Evolutionary conservation across 2,797 vertebrate genomes (phyloP), one percentile per base, ranked within the genome.

Genomic region (Clarias fuscus): DNA sequence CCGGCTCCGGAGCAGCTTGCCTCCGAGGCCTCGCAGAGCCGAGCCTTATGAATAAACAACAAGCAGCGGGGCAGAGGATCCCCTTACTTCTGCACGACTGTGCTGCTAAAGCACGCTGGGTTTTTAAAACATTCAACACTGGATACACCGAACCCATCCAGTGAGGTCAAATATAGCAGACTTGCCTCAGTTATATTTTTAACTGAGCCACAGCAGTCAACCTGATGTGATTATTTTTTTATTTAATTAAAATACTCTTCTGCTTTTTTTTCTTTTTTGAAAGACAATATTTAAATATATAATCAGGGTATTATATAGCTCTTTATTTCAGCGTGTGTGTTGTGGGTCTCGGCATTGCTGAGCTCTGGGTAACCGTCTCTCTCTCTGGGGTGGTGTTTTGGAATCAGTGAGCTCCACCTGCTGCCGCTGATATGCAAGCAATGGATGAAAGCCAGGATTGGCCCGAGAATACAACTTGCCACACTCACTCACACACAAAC

Each of bases 371-470:
- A 84, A 76, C 71, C 37, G 59, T 53, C 72, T 73, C 30, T 89
- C 71, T 76, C 72, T 81, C 48, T 80, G 75, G 86, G 85, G 61
- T 87, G 87, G 87, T 84, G 83, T 83, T 84, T 88, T 92, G n/a
- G 91, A 90, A 89, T 87, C 91, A 92, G 91, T 91, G 91, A 92
- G 91, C 93, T 96, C 96, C 96, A 97, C 97, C 97, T 97, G 96
- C 95, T 95, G 92, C 94, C 93, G 95, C 93, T 94, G 92, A 94
- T 93, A 94, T 94, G 91, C 92, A 91, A 95, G 91, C 76, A 86
- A 94, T 97, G 97, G 96, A 96, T 92, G 89, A 86, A 87, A 93
- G 96, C 96, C 96, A 97, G 95, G 92, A 92, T 90, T 90, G 91
- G 91, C 96, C 95, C 87, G 87, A 91, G 78, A 91, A 86, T 72